phyloP scores from a whole-genome alignment of 2,113 vertebrate genomes.

The Polyodon spathula region DNA sequence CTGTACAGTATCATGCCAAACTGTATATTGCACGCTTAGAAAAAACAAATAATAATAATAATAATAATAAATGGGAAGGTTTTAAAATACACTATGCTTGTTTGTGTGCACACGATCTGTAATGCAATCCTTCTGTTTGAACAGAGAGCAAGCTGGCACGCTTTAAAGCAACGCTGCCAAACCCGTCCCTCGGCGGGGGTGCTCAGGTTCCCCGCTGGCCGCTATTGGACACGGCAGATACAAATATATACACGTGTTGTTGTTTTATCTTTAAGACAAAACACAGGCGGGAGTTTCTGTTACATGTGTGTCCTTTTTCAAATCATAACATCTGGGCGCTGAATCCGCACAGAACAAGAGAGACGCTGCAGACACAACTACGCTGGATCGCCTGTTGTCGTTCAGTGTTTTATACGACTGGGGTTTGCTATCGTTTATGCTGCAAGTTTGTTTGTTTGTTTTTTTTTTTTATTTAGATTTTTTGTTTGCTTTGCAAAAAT shows the following conservation, averaged over 20 bases:
- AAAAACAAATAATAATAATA: too few species aligned
- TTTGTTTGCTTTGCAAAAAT: background rate
- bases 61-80: too few species aligned
- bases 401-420: too few species aligned
- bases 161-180: slow-evolving; percentile 10
- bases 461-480: background rate
- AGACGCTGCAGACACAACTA: background rate
- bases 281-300: slow-evolving; percentile 47
- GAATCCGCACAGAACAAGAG: background rate
- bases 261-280: slow-evolving; percentile 48
- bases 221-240: slow-evolving; percentile 39
- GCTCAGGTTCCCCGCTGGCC: background rate
- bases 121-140: background rate
- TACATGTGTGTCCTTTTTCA: background rate
- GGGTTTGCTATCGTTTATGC: too few species aligned
- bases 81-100: too few species aligned
- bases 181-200: slow-evolving; percentile 1
- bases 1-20: too few species aligned
- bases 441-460: too few species aligned
- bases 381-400: background rate
- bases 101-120: too few species aligned
- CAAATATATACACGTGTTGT: slow-evolving; percentile 34
- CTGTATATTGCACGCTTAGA: too few species aligned
- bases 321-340: background rate
- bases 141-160: background rate